Evolutionary conservation across 53 echinoderm and acorn worm genomes (phyloP), one percentile per base, ranked within the genome.

Genomic region (Hippasteria phrygiana): DNA sequence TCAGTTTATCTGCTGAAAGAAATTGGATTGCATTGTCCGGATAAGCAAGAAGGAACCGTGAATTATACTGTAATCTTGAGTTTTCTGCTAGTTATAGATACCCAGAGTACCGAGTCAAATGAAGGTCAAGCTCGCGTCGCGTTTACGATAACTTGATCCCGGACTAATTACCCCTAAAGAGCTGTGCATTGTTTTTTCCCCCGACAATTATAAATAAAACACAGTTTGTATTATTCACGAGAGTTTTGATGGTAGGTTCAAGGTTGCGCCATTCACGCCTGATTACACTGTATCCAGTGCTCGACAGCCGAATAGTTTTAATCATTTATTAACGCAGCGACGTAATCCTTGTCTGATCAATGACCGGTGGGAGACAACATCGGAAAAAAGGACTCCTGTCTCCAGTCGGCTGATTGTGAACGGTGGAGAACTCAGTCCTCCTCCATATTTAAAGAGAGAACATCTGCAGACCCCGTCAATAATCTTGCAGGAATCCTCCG

Each of bases 151-250:
- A n/a, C n/a, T n/a, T n/a, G n/a, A n/a, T n/a, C n/a, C n/a, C n/a
- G n/a, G n/a, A n/a, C n/a, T n/a, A n/a, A n/a, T n/a, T n/a, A n/a
- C n/a, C n/a, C n/a, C n/a, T n/a, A n/a, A n/a, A n/a, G n/a, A n/a
- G n/a, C n/a, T n/a, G n/a, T n/a, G n/a, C n/a, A n/a, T 20, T 67
- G 69, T 33, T 26, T 67, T 34, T 35, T 36, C 12, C 17, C 13
- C 69, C 37, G 69, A 33, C 69, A 67, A 35, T 35, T 12, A 67
- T 67, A 26, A 67, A 67, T 67, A 34, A 67, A 67, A 67, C 69
- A 67, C 32, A 33, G 69, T 26, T 16, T 67, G n/a, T 36, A 67
- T 0, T 67, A 67, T 67, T 67, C 33, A 67, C 34, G 69, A 67
- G 34, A 33, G 36, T 67, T 67, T 67, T 3, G 69, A 67, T 33